phyloP scores from a whole-genome alignment of 2,797 vertebrate genomes.

The Poeciliopsis turneri region DNA sequence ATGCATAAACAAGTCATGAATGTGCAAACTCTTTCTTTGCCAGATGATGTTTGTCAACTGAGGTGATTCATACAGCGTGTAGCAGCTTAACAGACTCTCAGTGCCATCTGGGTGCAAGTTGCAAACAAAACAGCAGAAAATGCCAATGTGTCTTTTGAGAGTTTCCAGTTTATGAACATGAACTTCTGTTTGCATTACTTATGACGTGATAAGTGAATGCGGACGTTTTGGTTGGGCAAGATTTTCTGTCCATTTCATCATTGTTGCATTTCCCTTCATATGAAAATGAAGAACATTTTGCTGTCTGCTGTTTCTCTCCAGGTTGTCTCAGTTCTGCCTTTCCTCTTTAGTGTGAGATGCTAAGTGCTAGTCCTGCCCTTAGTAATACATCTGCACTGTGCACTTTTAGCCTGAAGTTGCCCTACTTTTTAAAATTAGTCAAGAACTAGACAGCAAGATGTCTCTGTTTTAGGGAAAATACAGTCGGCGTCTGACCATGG shows the following conservation, averaged over 20 bases:
- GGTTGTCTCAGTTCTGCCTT: not conserved
- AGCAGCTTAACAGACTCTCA: slow-evolving; percentile 32
- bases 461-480: not conserved
- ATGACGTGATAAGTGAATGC: slow-evolving; percentile 9
- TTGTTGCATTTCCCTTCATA: not conserved
- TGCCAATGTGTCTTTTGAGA: slow-evolving; percentile 9
- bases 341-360: slow-evolving; percentile 9
- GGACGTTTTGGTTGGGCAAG: not conserved
- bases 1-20: not conserved
- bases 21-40: not conserved
- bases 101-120: slow-evolving; percentile 44
- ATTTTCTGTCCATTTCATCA: slow-evolving; percentile 5
- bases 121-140: slow-evolving; percentile 25
- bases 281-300: slow-evolving; percentile 5
- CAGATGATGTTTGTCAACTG: slow-evolving; percentile 19
- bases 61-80: slow-evolving; percentile 25
- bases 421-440: slow-evolving; percentile 24
- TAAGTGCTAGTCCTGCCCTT: slow-evolving; percentile 6
- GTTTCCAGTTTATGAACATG: slow-evolving; percentile 15
- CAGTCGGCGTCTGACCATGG: too few relatives aligned
- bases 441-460: slow-evolving; percentile 11
- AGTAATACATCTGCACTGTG: slow-evolving; percentile 11
- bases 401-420: slow-evolving; percentile 15
- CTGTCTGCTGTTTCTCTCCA: slow-evolving; percentile 1
- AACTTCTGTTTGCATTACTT: slow-evolving; percentile 17